Evolutionary conservation across 2,888 invertebrate species (phyloP).

Genomic region (Lymantria dispar): DNA sequence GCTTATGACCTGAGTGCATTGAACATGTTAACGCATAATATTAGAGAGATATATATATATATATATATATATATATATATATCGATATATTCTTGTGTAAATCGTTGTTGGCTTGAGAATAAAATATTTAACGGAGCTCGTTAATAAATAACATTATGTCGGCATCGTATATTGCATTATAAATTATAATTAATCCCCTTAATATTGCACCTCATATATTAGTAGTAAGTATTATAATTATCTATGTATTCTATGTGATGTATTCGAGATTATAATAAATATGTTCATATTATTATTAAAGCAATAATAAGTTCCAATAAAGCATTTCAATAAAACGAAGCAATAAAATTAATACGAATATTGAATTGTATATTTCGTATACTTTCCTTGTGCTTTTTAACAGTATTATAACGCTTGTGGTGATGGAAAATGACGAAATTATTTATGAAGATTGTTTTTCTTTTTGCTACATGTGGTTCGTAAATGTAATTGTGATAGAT

Average conservation of each 20-base stretch:
- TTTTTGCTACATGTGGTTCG: constrained; percentile 15
- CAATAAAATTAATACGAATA: constrained; percentile 53
- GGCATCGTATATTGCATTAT: constrained; percentile 34
- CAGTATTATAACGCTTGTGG: constrained; percentile 35
- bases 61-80: constrained; percentile 46
- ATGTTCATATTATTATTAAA: constrained; percentile 57
- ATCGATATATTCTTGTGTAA: constrained; percentile 45
- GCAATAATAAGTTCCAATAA: constrained; percentile 57
- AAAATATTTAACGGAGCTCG: constrained; percentile 33
- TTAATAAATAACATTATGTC: constrained; percentile 30
- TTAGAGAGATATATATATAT: constrained; percentile 33
- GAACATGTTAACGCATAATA: constrained; percentile 78
- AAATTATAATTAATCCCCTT: constrained; percentile 43
- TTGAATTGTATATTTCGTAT: constrained; percentile 36
- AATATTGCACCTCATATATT: constrained; percentile 56
- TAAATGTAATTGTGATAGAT: constrained; percentile 33
- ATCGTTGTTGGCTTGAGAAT: constrained; percentile 65
- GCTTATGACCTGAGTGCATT: constrained; percentile 59
- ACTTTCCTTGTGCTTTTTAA: constrained; percentile 31
- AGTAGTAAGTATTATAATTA: constrained; percentile 59
- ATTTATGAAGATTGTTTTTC: constrained; percentile 18
- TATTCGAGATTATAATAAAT: constrained; percentile 52
- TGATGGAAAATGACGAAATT: constrained; percentile 26
- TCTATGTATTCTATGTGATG: constrained; percentile 59
- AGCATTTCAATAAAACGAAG: constrained; percentile 57